Evolutionary conservation across 2,888 invertebrate genomes (phyloP).

Genomic region (Ferrisia virgata): DNA sequence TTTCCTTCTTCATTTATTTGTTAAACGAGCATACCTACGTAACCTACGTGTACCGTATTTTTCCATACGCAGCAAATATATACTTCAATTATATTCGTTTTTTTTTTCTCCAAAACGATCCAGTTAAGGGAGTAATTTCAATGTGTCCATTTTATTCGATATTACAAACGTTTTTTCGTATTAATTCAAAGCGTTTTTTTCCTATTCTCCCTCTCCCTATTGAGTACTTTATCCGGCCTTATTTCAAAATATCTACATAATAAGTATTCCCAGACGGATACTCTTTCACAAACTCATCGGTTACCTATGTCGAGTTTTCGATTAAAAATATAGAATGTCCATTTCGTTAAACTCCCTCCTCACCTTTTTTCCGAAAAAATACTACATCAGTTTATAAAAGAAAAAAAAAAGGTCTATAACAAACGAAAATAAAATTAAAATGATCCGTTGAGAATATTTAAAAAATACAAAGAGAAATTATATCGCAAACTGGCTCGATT

Average conservation of each 20-base stretch:
- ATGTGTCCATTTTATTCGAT: neutral
- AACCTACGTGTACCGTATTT: too few species aligned
- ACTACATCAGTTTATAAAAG: neutral
- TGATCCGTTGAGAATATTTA: neutral
- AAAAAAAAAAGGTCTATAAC: neutral
- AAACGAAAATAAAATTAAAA: neutral
- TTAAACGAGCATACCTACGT: neutral
- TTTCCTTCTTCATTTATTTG: neutral
- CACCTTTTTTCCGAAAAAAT: neutral
- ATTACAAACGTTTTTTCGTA: neutral
- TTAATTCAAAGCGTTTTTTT: neutral
- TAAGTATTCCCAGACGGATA: neutral
- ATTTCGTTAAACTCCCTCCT: too few species aligned
- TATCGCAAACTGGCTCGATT: neutral
- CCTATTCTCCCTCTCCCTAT: neutral
- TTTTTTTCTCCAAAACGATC: too few species aligned
- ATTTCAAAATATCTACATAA: neutral
- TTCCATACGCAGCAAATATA: neutral
- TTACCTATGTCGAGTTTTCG: neutral
- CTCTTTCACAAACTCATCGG: neutral
- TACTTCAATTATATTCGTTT: neutral
- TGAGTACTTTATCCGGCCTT: neutral
- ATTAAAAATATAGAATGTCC: neutral
- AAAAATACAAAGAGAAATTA: slow-evolving; percentile 3
- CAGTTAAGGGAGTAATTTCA: slow-evolving; percentile 19